A percentile compares a stretch with the other conserved stretches of the same genome.
phyloP scores from a whole-genome alignment of 2,113 vertebrate genomes.

The Paralichthys olivaceus region DNA sequence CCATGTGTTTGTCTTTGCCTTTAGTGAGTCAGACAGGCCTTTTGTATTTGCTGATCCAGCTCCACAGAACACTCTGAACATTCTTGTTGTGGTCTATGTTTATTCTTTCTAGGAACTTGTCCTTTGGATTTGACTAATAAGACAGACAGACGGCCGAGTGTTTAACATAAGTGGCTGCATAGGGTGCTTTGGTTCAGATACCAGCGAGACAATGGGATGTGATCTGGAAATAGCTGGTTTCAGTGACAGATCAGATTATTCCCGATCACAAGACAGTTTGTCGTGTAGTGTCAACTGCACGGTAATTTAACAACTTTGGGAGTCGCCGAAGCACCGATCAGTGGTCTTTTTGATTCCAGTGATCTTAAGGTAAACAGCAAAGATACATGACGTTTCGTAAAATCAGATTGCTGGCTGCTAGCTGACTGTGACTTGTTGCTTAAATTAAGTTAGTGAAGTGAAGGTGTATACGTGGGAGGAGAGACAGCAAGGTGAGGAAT shows the following conservation, averaged over 20 bases:
- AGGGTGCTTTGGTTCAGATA: neutral
- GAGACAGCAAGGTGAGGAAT: conserved; percentile 39
- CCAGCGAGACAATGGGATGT: neutral
- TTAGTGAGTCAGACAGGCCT: neutral
- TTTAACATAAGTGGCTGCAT: neutral
- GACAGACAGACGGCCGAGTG: neutral
- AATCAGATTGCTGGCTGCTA: neutral
- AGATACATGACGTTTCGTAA: neutral
- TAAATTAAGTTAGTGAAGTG: neutral
- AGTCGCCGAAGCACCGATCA: no score
- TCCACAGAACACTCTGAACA: neutral
- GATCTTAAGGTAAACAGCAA: neutral
- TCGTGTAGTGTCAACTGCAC: no score
- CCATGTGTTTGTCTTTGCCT: conserved; percentile 9
- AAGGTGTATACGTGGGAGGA: conserved; percentile 30
- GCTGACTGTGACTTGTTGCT: neutral
- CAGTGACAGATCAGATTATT: no score
- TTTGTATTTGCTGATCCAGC: conserved; percentile 12
- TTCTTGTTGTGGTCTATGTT: conserved; percentile 6
- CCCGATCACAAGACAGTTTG: no score
- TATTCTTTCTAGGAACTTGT: conserved; percentile 23
- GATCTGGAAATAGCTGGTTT: neutral
- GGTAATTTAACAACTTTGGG: no score
- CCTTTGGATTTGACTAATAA: neutral
- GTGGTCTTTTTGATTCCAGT: no score